Base-by-base conservation (phyloP, 1,140 invertebrate species). In the Brachionus sp. region DNA sequence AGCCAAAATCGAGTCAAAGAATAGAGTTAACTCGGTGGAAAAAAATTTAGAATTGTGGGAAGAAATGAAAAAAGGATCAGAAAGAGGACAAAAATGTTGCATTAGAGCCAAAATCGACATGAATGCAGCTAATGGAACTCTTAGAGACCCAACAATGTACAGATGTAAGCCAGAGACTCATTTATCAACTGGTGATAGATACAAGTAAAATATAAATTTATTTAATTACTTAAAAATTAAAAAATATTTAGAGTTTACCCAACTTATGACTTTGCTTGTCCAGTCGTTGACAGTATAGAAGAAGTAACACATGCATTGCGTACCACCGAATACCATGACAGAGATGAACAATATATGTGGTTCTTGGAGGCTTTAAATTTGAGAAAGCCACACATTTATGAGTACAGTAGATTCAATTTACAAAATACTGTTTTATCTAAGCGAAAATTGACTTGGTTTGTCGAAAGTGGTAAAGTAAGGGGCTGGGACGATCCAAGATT, bases 401-500 rank as follows among this genome's bases (percentile, higher is more conserved):
- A 95, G 86, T 99, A 98, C 89, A 94, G 94, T 86, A 91, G 96
- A 84, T 89, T 98, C 12, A 98, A 97, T 85, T 95, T 99, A 93
- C 98, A 95, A 4, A 96, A 98, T 85, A 98, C 97, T 25, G 96
- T 99, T 44, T 89, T 99, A 33, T 98, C 96, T 0, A 99, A 99
- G 89, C 90, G 97, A 84, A 98, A 97, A 88, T 90, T 99, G 0
- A 97, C 97, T 0, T 98, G 95, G 95, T 97, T 99, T 88, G 97
- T 99, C 0, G 92, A 95, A 23, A 91, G 97, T 86, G 93, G 94
- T 16, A 87, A 94, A 50, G 98, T 99, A 7, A 95, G 97, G 90
- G 96, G 96, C 85, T 99, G 97, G 96, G 96, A 99, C 91, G 98
- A 99, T 91, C 96, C 98, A 5, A 92, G 98, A 50, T 97, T 99